A percentile compares a stretch with the other conserved stretches of the same genome.
Conservation (phyloP, 2,888 invertebrate genomes). For the Vandiemenella viatica region DNA sequence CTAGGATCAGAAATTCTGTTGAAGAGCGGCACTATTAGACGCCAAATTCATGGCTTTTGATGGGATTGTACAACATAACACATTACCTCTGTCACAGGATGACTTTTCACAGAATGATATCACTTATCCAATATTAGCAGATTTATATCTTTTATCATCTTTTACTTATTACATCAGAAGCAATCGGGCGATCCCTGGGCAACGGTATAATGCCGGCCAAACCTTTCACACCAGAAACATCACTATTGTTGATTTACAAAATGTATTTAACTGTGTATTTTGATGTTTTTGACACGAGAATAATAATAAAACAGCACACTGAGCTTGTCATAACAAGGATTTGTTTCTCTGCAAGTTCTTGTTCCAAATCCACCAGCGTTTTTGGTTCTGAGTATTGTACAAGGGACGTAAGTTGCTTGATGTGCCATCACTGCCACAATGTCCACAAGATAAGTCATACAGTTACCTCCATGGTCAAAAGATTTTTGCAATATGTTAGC, state of each 20-base stretch:
- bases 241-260: no score
- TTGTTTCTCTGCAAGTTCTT: conserved; percentile 33
- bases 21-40: conserved; percentile 67
- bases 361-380: conserved; percentile 23
- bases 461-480: conserved; percentile 29
- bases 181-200: no score
- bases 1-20: conserved; percentile 39
- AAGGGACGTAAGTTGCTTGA: conserved; percentile 35
- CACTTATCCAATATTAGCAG: conserved; percentile 85
- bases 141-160: conserved; percentile 47
- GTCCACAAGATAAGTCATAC: conserved; percentile 28
- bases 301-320: conserved; percentile 35
- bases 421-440: conserved; percentile 27
- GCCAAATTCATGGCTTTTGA: conserved; percentile 54
- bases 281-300: no score
- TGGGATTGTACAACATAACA: conserved; percentile 28
- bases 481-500: conserved; percentile 49
- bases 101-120: conserved; percentile 55
- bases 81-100: no score
- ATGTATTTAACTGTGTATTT: no score
- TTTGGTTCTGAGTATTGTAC: conserved; percentile 26
- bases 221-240: no score
- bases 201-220: no score
- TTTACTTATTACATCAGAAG: conserved; percentile 27
- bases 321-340: conserved; percentile 44